Conservation (phyloP, 2,113 vertebrate genomes). For the Condylura cristata region DNA sequence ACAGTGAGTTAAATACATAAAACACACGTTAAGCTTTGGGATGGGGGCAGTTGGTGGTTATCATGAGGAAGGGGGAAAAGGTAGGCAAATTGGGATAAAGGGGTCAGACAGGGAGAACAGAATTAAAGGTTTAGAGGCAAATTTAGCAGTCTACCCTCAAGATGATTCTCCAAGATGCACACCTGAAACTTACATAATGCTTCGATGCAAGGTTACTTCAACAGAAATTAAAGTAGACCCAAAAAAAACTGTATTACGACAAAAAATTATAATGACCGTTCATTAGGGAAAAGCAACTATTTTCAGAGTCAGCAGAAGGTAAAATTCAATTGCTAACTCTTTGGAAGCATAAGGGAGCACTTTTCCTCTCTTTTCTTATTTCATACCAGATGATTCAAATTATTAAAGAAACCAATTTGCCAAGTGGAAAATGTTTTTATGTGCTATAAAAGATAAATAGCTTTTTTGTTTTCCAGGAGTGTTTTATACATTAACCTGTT, state of each 20-base stretch:
- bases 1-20: too few species aligned
- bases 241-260: background rate
- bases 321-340: conserved; percentile 48
- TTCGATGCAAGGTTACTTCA: too few species aligned
- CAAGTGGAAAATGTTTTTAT: conserved; percentile 62
- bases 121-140: too few species aligned
- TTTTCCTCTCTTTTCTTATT: conserved; percentile 40
- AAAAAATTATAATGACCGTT: background rate
- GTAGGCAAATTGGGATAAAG: too few species aligned
- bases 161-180: too few species aligned
- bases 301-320: conserved; percentile 18
- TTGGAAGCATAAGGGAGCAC: background rate
- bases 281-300: background rate
- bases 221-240: too few species aligned
- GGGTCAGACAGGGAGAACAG: too few species aligned
- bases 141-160: too few species aligned
- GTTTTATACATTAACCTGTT: conserved; percentile 52
- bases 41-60: too few species aligned
- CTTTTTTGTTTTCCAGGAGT: background rate
- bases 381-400: background rate
- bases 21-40: too few species aligned
- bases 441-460: conserved; percentile 58
- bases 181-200: too few species aligned
- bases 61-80: too few species aligned
- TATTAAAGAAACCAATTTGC: conserved; percentile 59